A percentile compares a stretch with the other conserved stretches of the same genome.
phyloP scores from a whole-genome alignment of 2,797 vertebrate genomes.

The Numenius phaeopus region DNA sequence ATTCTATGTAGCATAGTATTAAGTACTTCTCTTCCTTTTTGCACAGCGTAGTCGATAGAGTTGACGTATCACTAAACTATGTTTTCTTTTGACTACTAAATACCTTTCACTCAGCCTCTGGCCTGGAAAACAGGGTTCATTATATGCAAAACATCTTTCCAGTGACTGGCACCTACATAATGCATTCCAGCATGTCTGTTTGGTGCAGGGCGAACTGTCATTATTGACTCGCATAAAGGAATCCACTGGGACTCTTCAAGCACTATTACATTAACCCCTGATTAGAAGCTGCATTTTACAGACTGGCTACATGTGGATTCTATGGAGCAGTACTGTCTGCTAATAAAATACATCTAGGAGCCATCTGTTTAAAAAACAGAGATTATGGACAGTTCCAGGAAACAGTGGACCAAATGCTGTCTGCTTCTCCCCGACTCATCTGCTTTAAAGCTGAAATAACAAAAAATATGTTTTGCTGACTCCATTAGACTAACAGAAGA shows the following conservation, averaged over 20 bases:
- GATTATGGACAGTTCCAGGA: background rate
- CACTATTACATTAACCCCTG: background rate
- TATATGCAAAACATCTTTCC: background rate
- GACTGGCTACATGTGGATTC: background rate
- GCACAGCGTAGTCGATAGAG: background rate
- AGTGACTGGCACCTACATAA: slow-evolving; percentile 14
- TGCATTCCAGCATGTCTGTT: background rate
- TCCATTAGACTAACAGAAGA: background rate
- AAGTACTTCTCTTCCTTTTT: background rate
- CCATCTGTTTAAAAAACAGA: background rate
- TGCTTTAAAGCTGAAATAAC: background rate
- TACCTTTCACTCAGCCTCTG: background rate
- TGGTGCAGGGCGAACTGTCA: background rate
- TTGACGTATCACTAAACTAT: background rate
- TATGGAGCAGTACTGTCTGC: background rate
- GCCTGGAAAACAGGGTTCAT: background rate
- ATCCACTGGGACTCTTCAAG: background rate
- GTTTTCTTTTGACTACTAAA: background rate
- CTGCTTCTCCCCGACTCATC: background rate
- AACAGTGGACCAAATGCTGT: background rate
- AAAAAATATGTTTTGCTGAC: background rate
- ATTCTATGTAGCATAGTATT: background rate
- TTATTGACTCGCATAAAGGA: background rate
- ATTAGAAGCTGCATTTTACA: background rate
- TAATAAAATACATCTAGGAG: background rate